phyloP scores from a whole-genome alignment of 2,113 vertebrate genomes.

The Myiozetetes cayanensis region DNA sequence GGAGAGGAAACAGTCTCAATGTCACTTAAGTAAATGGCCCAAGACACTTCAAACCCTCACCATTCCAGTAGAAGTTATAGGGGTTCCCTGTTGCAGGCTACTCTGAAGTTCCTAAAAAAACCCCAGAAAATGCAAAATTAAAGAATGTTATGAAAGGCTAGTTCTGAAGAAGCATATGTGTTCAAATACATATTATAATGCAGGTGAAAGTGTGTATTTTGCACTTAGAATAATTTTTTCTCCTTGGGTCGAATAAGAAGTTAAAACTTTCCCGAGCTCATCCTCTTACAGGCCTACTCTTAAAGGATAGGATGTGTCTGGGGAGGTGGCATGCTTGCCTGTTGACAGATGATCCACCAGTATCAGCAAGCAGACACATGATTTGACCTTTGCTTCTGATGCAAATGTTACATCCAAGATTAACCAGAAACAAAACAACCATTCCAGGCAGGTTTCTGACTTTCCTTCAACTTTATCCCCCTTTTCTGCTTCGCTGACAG shows the following conservation, averaged over 20 bases:
- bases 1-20: background rate
- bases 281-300: background rate
- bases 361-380: background rate
- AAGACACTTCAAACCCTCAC: fast-evolving
- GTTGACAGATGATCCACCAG: background rate
- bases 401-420: conserved; percentile 20
- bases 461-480: background rate
- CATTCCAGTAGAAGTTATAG: background rate
- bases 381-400: conserved; percentile 31
- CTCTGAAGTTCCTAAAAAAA: background rate
- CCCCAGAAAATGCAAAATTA: background rate
- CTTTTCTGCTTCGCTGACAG: background rate
- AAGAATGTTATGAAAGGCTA: background rate
- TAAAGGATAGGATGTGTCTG: background rate
- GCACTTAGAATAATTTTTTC: background rate
- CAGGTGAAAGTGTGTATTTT: background rate
- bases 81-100: background rate
- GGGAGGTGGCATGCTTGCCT: background rate
- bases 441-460: conserved; percentile 24
- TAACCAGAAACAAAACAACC: background rate
- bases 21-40: background rate
- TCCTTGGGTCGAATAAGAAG: background rate
- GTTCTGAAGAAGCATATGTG: background rate
- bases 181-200: background rate
- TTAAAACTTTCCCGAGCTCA: background rate